Percentiles rank a stretch among this genome's conserved stretches.
phyloP scores from a whole-genome alignment of 2,797 vertebrate genomes.

The Neostethus bicornis region DNA sequence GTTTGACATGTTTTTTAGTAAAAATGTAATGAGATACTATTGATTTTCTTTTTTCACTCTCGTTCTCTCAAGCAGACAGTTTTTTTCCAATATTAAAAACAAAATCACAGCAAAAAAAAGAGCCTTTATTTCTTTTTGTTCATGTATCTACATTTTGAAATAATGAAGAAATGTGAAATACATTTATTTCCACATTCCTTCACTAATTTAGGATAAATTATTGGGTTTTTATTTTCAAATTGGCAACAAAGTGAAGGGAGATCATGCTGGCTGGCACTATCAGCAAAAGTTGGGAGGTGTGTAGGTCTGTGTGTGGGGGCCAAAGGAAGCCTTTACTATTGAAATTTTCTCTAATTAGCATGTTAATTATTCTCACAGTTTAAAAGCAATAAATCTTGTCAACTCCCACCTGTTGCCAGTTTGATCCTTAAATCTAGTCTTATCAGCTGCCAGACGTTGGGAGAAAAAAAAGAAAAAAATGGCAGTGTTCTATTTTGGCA shows the following conservation, averaged over 20 bases:
- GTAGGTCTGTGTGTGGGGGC: too few species aligned
- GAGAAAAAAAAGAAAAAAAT: neutral
- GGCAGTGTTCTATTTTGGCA: neutral
- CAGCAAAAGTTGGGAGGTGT: conserved; percentile 46
- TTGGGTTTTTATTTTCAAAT: conserved; percentile 45
- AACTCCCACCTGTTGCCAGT: conserved; percentile 52
- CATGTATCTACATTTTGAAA: neutral
- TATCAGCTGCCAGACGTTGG: conserved; percentile 24
- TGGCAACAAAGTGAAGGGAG: conserved; percentile 36
- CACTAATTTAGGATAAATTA: conserved; percentile 30
- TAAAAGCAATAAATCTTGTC: conserved; percentile 55
- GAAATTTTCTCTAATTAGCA: conserved; percentile 57
- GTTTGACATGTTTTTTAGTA: too few species aligned
- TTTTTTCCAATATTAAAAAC: too few species aligned
- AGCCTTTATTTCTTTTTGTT: neutral
- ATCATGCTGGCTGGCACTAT: conserved; percentile 32
- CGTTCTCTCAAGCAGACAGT: too few species aligned
- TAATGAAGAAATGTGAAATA: neutral
- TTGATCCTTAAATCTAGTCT: conserved; percentile 32
- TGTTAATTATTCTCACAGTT: conserved; percentile 57
- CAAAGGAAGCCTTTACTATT: conserved; percentile 65
- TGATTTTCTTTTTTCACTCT: too few species aligned
- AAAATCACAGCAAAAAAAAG: too few species aligned
- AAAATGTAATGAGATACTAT: too few species aligned
- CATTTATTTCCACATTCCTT: neutral